Percentiles rank a stretch among this genome's conserved stretches.
Conservation (phyloP, 2,888 invertebrate genomes). For the Caenorhabditis sp. region DNA sequence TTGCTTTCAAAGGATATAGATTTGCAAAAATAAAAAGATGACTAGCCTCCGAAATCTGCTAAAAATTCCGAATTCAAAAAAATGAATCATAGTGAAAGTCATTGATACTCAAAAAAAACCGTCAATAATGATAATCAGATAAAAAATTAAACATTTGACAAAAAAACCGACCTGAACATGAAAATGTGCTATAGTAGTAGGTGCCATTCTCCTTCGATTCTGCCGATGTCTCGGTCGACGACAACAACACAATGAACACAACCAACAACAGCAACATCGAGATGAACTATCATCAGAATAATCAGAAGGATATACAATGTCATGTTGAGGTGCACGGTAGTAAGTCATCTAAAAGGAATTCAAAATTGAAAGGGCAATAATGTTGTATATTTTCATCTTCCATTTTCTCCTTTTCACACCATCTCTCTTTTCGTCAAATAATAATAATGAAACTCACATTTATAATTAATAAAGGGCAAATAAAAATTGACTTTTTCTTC, state of each 20-base stretch:
- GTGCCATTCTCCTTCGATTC: neutral
- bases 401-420: neutral
- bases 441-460: neutral
- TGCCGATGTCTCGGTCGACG: conserved; percentile 6
- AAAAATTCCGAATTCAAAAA: no score
- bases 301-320: neutral
- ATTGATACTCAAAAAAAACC: no score
- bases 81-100: no score
- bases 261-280: conserved; percentile 28
- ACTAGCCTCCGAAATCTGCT: no score
- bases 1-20: no score
- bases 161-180: neutral
- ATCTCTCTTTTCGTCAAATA: neutral
- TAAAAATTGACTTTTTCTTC: neutral
- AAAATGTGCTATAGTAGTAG: neutral
- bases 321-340: neutral
- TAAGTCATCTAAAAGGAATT: neutral
- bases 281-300: neutral
- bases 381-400: no score
- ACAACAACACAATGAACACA: conserved; percentile 26
- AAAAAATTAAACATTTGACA: no score
- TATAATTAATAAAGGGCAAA: neutral
- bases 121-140: no score
- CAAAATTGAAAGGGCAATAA: neutral
- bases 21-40: no score